These are phyloP conservation scores for Dioctria rufipes DNA, from an alignment of 2,888 invertebrate genomes.

Conservation along the genomic window DNA sequence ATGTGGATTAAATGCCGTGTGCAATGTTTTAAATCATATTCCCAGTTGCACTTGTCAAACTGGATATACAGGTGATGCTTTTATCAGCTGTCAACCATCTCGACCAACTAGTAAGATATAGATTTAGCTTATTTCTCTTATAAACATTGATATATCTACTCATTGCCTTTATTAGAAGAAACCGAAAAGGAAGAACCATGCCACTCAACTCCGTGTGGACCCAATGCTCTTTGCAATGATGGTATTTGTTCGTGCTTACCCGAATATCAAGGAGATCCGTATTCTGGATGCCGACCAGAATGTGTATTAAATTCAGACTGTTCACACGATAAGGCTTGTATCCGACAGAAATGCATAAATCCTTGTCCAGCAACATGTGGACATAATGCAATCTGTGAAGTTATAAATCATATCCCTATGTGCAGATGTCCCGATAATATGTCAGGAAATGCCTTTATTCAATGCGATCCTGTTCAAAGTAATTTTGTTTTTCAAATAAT, in stretches of 20 bases:
- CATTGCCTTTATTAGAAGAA: background rate
- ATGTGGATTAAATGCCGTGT: slow-evolving; percentile 78
- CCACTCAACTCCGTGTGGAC: slow-evolving; percentile 83
- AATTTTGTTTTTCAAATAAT: slow-evolving; percentile 61
- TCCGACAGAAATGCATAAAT: slow-evolving; percentile 81
- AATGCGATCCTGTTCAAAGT: slow-evolving; percentile 71
- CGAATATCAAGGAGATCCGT: slow-evolving; percentile 83
- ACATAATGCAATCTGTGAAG: slow-evolving; percentile 81
- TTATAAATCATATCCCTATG: slow-evolving; percentile 84
- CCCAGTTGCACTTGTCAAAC: slow-evolving; percentile 82
- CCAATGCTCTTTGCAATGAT: slow-evolving; percentile 79
- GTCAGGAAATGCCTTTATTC: slow-evolving; percentile 81
- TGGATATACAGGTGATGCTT: slow-evolving; percentile 84
- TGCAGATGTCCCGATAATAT: slow-evolving; percentile 81
- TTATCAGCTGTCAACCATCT: slow-evolving; percentile 74
- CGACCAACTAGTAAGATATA: slow-evolving; percentile 68
- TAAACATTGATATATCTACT: background rate
- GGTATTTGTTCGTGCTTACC: slow-evolving; percentile 78
- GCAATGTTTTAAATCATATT: slow-evolving; percentile 80
- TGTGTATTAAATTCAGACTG: slow-evolving; percentile 85
- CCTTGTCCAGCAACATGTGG: slow-evolving; percentile 88
- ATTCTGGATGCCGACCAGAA: slow-evolving; percentile 84
- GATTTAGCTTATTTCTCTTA: background rate
- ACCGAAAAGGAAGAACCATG: slow-evolving; percentile 75
- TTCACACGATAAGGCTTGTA: slow-evolving; percentile 79